These are phyloP conservation scores for Amphipyra berbera DNA, from an alignment of 2,888 invertebrate genomes.

Conservation along the genomic window DNA sequence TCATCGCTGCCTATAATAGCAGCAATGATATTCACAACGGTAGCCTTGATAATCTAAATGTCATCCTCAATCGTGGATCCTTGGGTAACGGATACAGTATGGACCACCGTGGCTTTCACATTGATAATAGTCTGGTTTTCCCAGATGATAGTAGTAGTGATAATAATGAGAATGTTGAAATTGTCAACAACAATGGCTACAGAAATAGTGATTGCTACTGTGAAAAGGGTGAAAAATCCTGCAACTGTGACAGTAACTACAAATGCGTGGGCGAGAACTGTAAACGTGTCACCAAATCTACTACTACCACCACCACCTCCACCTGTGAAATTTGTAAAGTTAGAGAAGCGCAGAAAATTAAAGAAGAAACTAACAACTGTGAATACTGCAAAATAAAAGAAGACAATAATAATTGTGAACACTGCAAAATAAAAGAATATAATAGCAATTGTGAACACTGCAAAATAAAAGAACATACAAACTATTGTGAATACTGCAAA, in stretches of 20 bases:
- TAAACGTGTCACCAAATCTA: slow-evolving; percentile 5
- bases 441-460: background rate
- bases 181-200: background rate
- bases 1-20: slow-evolving; percentile 9
- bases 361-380: background rate
- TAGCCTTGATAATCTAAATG: slow-evolving; percentile 6
- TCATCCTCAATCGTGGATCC: background rate
- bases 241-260: slow-evolving; percentile 11
- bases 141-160: background rate
- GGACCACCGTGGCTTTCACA: slow-evolving; percentile 8
- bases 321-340: slow-evolving; percentile 17
- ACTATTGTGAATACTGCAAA: background rate
- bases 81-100: slow-evolving; percentile 2
- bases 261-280: slow-evolving; percentile 17
- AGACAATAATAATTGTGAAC: background rate
- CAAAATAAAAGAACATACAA: background rate
- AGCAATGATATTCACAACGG: background rate
- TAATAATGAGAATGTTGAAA: background rate
- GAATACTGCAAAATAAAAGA: background rate
- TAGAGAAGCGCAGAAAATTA: background rate
- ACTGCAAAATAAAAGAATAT: background rate
- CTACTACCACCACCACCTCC: background rate
- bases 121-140: background rate
- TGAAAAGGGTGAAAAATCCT: slow-evolving; percentile 4
- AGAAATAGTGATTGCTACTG: background rate